A percentile compares a stretch with the other conserved stretches of the same genome.
Evolutionary conservation across 2,797 vertebrate genomes (phyloP).

Genomic region (Vespertilio murinus): DNA sequence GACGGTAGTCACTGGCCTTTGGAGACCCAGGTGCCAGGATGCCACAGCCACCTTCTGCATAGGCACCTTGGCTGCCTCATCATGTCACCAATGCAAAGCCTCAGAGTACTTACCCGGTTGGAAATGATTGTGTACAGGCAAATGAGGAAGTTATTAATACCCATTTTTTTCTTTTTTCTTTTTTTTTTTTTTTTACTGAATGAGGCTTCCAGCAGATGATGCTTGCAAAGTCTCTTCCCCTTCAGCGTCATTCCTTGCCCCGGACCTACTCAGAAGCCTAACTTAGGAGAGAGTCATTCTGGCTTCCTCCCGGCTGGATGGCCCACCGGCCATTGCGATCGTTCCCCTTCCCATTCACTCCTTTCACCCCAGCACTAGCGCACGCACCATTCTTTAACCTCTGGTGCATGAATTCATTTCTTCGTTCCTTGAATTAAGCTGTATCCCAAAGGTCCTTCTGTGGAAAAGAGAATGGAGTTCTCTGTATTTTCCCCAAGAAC

Average conservation of each 20-base stretch:
- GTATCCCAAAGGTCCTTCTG: neutral
- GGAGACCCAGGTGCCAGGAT: neutral
- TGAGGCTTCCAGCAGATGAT: slow-evolving; percentile 72
- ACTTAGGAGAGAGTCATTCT: neutral
- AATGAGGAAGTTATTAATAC: slow-evolving; percentile 72
- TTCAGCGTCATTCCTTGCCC: slow-evolving; percentile 43
- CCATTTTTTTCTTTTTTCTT: neutral
- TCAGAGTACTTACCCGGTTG: slow-evolving; percentile 21
- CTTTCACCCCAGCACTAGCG: neutral
- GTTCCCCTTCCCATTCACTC: neutral
- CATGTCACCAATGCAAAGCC: slow-evolving; percentile 32
- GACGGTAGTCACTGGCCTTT: neutral
- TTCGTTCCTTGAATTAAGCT: slow-evolving; percentile 32
- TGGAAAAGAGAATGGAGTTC: neutral
- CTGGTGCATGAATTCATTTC: neutral
- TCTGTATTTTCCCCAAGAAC: neutral
- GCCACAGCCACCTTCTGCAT: neutral
- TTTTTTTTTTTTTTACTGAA: slow-evolving; percentile 61
- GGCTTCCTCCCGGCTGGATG: neutral
- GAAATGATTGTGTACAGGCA: slow-evolving; percentile 54
- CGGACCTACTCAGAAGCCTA: slow-evolving; percentile 15
- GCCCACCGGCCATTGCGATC: neutral
- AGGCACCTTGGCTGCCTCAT: neutral
- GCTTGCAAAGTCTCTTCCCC: slow-evolving; percentile 49
- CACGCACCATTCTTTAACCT: neutral